Percentiles rank a stretch among this genome's conserved stretches.
Conservation (phyloP, 2,888 invertebrate species). For the Tuta absoluta region DNA sequence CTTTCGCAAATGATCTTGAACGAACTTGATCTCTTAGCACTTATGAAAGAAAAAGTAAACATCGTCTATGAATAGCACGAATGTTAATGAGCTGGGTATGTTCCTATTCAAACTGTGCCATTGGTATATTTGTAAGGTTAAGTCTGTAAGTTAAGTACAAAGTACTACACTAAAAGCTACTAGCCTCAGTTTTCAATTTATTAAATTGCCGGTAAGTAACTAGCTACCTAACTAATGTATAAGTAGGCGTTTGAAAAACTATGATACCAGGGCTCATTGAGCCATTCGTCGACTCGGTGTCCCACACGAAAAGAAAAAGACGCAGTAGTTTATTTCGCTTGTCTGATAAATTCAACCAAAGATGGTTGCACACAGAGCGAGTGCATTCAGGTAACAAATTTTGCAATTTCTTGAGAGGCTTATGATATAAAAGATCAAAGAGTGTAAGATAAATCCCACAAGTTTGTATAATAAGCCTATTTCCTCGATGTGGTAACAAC, state of each 20-base stretch:
- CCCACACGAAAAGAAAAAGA: too few species aligned
- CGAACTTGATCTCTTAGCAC: slow-evolving; percentile 8
- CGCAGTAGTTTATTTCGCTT: too few species aligned
- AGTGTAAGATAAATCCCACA: slow-evolving; percentile 13
- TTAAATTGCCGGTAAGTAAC: too few species aligned
- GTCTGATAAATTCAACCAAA: too few species aligned
- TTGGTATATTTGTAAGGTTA: not conserved
- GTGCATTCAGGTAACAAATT: slow-evolving; percentile 2
- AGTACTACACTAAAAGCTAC: not conserved
- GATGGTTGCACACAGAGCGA: not conserved
- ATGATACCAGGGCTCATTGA: too few species aligned
- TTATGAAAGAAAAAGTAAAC: slow-evolving; percentile 10
- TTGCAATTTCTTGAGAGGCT: slow-evolving; percentile 8
- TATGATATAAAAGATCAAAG: slow-evolving; percentile 14
- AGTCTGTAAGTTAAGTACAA: not conserved
- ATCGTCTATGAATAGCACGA: not conserved
- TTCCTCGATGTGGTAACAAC: slow-evolving; percentile 17
- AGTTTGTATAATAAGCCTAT: slow-evolving; percentile 14
- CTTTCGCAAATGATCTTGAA: slow-evolving; percentile 1
- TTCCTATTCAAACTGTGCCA: not conserved
- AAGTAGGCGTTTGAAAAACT: too few species aligned
- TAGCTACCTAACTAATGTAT: too few species aligned
- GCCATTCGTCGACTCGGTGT: too few species aligned
- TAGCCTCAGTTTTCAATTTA: too few species aligned
- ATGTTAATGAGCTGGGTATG: slow-evolving; percentile 3